Evolutionary conservation across 2,888 invertebrate genomes (phyloP), one percentile per base, ranked within the genome.

Genomic region (Caradrina kadenii): DNA sequence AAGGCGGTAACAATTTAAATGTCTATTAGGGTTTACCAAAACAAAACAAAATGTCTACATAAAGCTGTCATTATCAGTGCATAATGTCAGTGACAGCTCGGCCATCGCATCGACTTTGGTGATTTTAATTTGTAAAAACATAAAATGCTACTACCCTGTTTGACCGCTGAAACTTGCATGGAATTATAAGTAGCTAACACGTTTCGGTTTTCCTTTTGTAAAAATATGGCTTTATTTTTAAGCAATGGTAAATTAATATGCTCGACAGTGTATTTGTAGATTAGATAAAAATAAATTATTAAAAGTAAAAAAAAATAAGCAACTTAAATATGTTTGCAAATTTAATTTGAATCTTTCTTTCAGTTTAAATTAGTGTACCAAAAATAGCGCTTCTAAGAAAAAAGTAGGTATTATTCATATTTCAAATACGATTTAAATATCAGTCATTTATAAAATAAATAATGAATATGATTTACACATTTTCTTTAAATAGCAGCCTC

Each of bases 171-270:
- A 63, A 58, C 76, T 62, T 75, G 63, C 39, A 54, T 42, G 15
- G 81, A 81, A 81, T 81, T 31, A 73, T 55, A 81, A 81, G 53
- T 67, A 72, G 63, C 22, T 45, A 17, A 69, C 42, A 7, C 21
- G 26, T 31, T 55, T 15, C 19, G 19, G 35, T 53, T 53, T 56
- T 19, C n/a, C 19, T 49, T 50, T 52, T 31, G 10, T 48, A 11
- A 49, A 48, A 39, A 59, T 19, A 15, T 22, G 3, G 42, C 45
- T 17, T 21, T 19, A n/a, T 21, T 2, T 4, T 13, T 7, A 11
- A 52, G 22, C 5, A 49, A 49, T 49, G 49, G 0, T 49, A 49
- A 49, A 49, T 8, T n/a, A 19, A 49, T 5, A 49, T 49, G 49
- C 21, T 49, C 4, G 13, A 4, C 15, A 45, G 15, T 15, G 42